These are phyloP conservation scores for Musca vetustissima DNA, from an alignment of 1,140 invertebrate genomes.

Conservation along the genomic window DNA sequence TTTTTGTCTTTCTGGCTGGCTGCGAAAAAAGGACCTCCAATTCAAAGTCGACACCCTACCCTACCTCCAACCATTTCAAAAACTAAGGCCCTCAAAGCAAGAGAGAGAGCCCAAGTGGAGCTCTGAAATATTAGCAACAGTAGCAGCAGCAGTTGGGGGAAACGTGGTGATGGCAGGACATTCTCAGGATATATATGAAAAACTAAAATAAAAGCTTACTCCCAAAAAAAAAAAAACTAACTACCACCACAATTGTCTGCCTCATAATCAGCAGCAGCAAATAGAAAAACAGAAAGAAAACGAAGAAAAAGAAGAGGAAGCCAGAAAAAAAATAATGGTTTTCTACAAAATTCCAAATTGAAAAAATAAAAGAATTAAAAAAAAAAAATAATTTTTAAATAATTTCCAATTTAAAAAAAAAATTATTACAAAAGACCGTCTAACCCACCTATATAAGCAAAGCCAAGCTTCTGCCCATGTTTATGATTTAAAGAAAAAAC, in stretches of 20 bases:
- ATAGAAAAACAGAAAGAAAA: neutral
- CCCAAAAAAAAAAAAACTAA: neutral
- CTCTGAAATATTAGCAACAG: neutral
- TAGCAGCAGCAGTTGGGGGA: neutral
- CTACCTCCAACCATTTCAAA: neutral
- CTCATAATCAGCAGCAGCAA: too few species aligned
- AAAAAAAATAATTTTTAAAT: too few species aligned
- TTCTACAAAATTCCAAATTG: too few species aligned
- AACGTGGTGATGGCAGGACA: neutral
- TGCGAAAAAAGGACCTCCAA: slow-evolving; percentile 12
- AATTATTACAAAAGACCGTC: too few species aligned
- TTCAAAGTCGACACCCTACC: neutral
- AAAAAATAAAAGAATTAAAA: too few species aligned
- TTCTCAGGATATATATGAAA: neutral
- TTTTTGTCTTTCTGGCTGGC: slow-evolving; percentile 7
- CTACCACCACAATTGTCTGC: too few species aligned
- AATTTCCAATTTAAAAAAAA: too few species aligned
- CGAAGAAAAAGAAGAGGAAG: neutral
- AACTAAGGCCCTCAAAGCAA: neutral
- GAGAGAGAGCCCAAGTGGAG: slow-evolving; percentile 9
- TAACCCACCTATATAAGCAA: too few species aligned
- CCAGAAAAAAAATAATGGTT: neutral
- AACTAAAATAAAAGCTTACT: slow-evolving; percentile 9
- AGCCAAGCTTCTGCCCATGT: too few species aligned
- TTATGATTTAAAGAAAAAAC: too few species aligned